Evolutionary conservation across 1,140 invertebrate genomes (phyloP).

Genomic region (Tetraneura akinire): DNA sequence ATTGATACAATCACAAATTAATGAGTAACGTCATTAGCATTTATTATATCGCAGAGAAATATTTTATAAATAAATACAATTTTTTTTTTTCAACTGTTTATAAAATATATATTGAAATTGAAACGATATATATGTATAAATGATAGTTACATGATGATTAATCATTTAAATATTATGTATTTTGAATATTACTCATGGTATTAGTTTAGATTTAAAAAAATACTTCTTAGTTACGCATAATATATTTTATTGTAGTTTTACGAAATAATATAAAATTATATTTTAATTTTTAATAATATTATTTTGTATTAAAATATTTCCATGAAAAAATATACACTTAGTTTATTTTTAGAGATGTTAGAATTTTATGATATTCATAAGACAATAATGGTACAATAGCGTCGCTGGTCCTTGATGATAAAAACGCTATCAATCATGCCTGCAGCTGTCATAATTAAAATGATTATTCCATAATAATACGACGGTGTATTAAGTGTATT

Average conservation of each 20-base stretch:
- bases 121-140: too few relatives aligned
- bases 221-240: not conserved
- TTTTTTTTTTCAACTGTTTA: not conserved
- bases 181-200: too few relatives aligned
- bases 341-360: not conserved
- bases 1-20: not conserved
- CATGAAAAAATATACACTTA: too few relatives aligned
- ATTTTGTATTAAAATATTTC: too few relatives aligned
- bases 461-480: not conserved
- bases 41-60: not conserved
- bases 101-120: too few relatives aligned
- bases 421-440: conserved; percentile 26
- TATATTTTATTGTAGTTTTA: too few relatives aligned
- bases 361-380: not conserved
- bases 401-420: conserved; percentile 10
- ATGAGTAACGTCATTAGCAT: not conserved
- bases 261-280: too few relatives aligned
- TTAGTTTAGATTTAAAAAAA: not conserved
- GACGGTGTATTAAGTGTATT: not conserved
- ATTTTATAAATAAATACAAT: not conserved
- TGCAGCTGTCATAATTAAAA: conserved; percentile 18
- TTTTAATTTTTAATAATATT: too few relatives aligned
- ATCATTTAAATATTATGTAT: too few relatives aligned
- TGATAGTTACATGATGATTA: too few relatives aligned
- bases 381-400: not conserved